Percentiles rank a stretch among this genome's conserved stretches.
These are phyloP conservation scores for Percopsis transmontana DNA, from an alignment of 2,113 vertebrate species.

Conservation along the genomic window DNA sequence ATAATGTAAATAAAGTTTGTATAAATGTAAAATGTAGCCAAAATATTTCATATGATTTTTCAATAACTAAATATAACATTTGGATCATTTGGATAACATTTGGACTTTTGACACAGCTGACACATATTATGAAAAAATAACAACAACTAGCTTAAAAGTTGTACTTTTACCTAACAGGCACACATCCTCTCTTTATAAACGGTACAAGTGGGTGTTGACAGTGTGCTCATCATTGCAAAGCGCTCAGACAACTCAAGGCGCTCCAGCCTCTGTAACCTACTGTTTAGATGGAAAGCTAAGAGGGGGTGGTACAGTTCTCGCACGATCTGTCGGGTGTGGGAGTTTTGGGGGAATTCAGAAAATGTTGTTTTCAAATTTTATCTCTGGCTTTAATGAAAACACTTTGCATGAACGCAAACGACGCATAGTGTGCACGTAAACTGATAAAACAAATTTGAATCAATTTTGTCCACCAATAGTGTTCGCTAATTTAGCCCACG, in stretches of 20 bases:
- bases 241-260: constrained; percentile 31
- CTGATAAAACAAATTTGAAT: no score
- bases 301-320: constrained; percentile 33
- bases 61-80: no score
- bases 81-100: no score
- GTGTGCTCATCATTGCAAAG: constrained; percentile 54
- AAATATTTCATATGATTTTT: no score
- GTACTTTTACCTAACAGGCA: no score
- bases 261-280: constrained; percentile 6
- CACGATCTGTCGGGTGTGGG: constrained; percentile 62
- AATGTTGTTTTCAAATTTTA: constrained; percentile 66
- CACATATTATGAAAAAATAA: no score
- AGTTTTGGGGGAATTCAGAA: constrained; percentile 82
- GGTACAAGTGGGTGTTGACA: constrained; percentile 59
- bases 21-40: no score
- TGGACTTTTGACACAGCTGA: neutral
- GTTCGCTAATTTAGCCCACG: constrained; percentile 33
- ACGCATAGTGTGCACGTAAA: constrained; percentile 3
- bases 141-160: no score
- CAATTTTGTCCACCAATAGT: no score
- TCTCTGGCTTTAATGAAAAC: constrained; percentile 26
- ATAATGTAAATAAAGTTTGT: no score
- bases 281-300: neutral
- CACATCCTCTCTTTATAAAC: constrained; percentile 17
- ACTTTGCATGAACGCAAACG: constrained; percentile 16